These are phyloP conservation scores for Sicus ferrugineus DNA, from an alignment of 2,888 invertebrate genomes.

Conservation along the genomic window DNA sequence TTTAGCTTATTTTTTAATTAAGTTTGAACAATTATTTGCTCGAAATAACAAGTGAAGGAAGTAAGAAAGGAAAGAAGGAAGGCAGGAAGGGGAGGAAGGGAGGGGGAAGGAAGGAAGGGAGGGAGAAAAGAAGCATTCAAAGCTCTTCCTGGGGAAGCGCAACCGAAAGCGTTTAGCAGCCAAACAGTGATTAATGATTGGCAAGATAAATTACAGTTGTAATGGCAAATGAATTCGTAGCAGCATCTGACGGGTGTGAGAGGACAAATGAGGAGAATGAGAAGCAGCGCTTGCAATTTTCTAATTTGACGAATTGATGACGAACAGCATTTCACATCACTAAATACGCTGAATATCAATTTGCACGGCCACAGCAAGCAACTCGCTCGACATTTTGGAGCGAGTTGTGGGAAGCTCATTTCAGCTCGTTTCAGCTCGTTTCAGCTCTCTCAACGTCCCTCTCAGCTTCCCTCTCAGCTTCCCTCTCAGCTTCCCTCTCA, in stretches of 20 bases:
- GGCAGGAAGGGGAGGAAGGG: too few relatives aligned
- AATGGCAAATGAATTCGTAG: slow-evolving; percentile 35
- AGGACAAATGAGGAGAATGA: background rate
- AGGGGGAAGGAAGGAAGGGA: too few relatives aligned
- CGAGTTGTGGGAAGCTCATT: background rate
- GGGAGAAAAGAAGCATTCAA: too few relatives aligned
- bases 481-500: too few relatives aligned
- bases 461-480: background rate
- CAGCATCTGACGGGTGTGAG: background rate
- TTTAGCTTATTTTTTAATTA: background rate
- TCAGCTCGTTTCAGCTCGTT: background rate
- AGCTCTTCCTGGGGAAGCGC: background rate
- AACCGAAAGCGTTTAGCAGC: slow-evolving; percentile 7
- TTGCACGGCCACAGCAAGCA: slow-evolving; percentile 33
- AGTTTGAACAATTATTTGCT: background rate
- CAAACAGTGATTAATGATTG: slow-evolving; percentile 39
- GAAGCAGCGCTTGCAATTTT: slow-evolving; percentile 21
- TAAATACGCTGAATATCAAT: slow-evolving; percentile 40
- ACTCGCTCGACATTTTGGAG: too few relatives aligned
- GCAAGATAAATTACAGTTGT: slow-evolving; percentile 37
- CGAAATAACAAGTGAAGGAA: background rate
- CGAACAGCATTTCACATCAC: slow-evolving; percentile 30
- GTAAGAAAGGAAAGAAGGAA: background rate
- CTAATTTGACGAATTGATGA: slow-evolving; percentile 38
- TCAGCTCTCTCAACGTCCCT: background rate